Conservation (phyloP, 2,113 vertebrate species). For the Cinclus mexicanus region DNA sequence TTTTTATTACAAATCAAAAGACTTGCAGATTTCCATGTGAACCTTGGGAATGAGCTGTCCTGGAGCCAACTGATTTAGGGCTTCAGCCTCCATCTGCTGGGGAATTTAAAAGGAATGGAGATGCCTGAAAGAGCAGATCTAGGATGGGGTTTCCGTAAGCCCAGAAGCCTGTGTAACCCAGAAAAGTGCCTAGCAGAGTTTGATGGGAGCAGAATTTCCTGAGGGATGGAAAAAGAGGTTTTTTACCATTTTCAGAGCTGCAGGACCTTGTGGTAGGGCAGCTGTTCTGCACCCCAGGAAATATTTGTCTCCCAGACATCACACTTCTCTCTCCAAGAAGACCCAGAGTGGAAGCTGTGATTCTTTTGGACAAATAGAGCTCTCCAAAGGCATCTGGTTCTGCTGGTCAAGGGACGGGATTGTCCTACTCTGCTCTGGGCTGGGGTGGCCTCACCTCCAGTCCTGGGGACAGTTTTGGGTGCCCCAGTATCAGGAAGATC, state of each 20-base stretch:
- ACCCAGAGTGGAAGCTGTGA: not conserved
- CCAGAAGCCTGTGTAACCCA: not conserved
- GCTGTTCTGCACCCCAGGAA: not conserved
- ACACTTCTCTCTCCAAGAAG: not conserved
- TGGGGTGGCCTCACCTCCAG: not conserved
- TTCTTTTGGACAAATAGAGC: not conserved
- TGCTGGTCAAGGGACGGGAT: too few relatives aligned
- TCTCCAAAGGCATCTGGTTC: not conserved
- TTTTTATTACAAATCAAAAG: not conserved
- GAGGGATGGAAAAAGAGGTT: not conserved
- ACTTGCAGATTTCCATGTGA: not conserved
- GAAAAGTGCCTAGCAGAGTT: not conserved
- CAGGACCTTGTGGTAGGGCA: not conserved
- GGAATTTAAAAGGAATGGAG: not conserved
- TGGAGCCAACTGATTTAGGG: not conserved
- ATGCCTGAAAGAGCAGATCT: not conserved
- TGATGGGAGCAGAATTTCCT: not conserved
- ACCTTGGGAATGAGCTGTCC: not conserved
- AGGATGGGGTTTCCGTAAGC: not conserved
- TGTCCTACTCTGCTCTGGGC: not conserved
- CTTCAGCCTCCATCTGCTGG: not conserved
- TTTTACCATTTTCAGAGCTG: not conserved
- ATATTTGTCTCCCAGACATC: not conserved
- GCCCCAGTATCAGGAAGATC: not conserved
- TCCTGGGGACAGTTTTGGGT: not conserved